Conservation (phyloP, 1,140 invertebrate genomes). For the Thaumetopoea pityocampa region DNA sequence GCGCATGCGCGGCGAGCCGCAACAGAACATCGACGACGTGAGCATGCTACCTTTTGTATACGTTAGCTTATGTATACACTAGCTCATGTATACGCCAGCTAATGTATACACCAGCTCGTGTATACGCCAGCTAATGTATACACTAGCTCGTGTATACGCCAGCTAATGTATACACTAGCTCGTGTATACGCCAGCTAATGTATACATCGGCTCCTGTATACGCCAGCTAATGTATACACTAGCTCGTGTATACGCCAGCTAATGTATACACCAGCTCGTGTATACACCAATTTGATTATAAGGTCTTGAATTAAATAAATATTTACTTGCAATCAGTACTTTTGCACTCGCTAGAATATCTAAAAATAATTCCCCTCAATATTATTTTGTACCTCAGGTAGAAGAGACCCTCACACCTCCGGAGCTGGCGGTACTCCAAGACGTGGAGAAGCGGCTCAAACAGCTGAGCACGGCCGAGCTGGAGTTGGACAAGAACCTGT, state of each 20-base stretch:
- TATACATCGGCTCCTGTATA: neutral
- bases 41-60: slow-evolving; percentile 23
- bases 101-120: neutral
- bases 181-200: neutral
- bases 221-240: no score
- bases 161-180: neutral
- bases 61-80: neutral
- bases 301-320: neutral
- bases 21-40: slow-evolving; percentile 87
- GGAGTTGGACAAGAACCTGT: slow-evolving; percentile 51
- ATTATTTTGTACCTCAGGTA: slow-evolving; percentile 33
- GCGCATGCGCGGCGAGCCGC: slow-evolving; percentile 83
- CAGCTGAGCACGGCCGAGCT: slow-evolving; percentile 53
- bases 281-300: neutral
- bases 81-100: neutral
- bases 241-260: neutral
- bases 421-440: slow-evolving; percentile 38
- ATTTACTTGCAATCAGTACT: no score
- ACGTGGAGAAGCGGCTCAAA: slow-evolving; percentile 48
- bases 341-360: neutral
- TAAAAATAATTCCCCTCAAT: slow-evolving; percentile 1
- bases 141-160: neutral
- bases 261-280: neutral
- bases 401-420: slow-evolving; percentile 62
- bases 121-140: no score